Base-by-base conservation (phyloP, 2,113 vertebrate species). In the Galemys pyrenaicus region DNA sequence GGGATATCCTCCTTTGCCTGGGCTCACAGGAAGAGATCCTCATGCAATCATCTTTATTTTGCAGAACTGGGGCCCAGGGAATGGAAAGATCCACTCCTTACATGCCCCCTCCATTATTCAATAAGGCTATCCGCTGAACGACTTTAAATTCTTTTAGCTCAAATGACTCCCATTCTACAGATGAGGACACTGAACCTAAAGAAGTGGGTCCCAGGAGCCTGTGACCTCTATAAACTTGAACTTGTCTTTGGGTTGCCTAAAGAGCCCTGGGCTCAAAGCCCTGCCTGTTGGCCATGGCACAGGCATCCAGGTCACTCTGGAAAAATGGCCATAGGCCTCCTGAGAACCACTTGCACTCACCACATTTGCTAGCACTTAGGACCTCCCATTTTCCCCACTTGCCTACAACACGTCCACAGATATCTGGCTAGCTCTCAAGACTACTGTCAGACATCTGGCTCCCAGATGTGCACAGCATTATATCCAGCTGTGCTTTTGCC, bases 401-500 rank as follows among this genome's bases (percentile, higher is more conserved):
- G 96, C 94, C 92, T 96, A 90, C 75, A 95, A 85, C 60, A 49
- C 94, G 30, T 92, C 98, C 96, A 87, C 73, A 94, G 87, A 80
- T 97, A 95, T 79, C 96, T 98, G 98, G 98, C 97, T 90, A 26
- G 56, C 71, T 97, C 87, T 97, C 94, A 97, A 97, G 92, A 82
- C 95, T 94, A 97, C 91, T 74, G 96, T 92, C 75, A 95, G 94
- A 98, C 97, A 98, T 98, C 94, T 98, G 98, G 97, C 94, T 73
- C 73, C 97, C 98, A 98, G 97, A 98, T 98, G 98, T 97, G 92
- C 32, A 28, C 60, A 94, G 44, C 87, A 95, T 92, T 95, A 39
- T 87, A 95, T 96, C 95, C 98, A 98, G 97, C 98, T 98, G 98
- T 97, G 97, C 73, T 97, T 86, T 94, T 95, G 78, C 96, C 98